Base-by-base conservation (phyloP, 2,113 vertebrate genomes). In the Mionectes macconnelli region DNA sequence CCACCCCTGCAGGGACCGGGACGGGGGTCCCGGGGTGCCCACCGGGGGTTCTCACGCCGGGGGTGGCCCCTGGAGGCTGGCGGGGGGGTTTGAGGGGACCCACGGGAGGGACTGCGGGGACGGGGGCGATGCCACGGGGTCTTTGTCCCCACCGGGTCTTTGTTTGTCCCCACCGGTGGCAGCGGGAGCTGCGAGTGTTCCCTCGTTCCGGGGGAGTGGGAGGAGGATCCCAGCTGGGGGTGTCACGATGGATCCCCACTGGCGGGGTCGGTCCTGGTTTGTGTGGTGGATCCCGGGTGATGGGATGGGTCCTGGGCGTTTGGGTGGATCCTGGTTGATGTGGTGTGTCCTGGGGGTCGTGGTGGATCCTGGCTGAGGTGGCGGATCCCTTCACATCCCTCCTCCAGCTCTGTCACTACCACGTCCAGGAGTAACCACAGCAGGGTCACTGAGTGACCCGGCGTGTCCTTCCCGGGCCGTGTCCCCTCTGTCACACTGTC, bases 401-500 rank as follows among this genome's bases (percentile, higher is more conserved):
- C 13, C 33, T 42, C 42, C 83, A 50, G 49, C 25, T 9, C 14
- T 50, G 47, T 49, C 14, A 24, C 47, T 49, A 24, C 49, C 17
- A 10, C 0, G 15, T 60, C 18, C 28, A 5, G 44, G 9, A 40
- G 6, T 14, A 9, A 17, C 17, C 42, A 3, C 6, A 57, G 52
- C 9, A 0, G 14, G 20, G 33, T 49, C 67, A 19, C 0, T 1
- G 56, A 19, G 28, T 4, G 0, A 12, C 31, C 24, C 1, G 1
- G 44, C 37, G 1, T 3, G 16, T 2, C 70, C 70, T 4, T 28
- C 59, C 66, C 6, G 0, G 47, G 2, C 68, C 4, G 2, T 23
- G 81, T 31, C 74, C 69, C 30, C 9, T 31, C 20, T 9, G 42
- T 5, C 12, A 3, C 25, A 53, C 55, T 2, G 0, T 23, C 60